A percentile compares a stretch with the other conserved stretches of the same genome.
These are phyloP conservation scores for Mycogona germanica DNA, from an alignment of 2,888 invertebrate genomes.

Conservation along the genomic window DNA sequence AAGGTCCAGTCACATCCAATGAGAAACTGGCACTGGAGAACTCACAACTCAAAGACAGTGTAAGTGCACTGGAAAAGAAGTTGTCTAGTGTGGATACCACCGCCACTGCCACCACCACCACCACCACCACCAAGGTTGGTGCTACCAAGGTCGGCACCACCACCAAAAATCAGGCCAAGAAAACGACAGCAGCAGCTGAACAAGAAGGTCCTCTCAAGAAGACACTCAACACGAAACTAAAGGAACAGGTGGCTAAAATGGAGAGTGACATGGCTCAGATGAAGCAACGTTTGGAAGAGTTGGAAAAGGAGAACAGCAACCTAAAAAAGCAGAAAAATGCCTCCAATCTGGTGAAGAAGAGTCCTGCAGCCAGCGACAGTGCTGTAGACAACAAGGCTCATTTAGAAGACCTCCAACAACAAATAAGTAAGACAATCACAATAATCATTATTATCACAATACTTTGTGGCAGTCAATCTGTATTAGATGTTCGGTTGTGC, in stretches of 20 bases:
- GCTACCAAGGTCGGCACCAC: too few relatives aligned
- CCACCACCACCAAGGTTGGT: too few relatives aligned
- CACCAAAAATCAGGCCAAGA: constrained; percentile 29
- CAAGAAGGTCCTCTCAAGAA: too few relatives aligned
- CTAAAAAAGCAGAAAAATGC: constrained; percentile 22
- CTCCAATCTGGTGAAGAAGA: constrained; percentile 12
- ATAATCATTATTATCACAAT: too few relatives aligned
- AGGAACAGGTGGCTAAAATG: constrained; percentile 52
- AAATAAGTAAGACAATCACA: constrained; percentile 48
- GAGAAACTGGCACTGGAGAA: constrained; percentile 28
- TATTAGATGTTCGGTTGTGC: too few relatives aligned
- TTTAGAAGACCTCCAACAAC: constrained; percentile 76
- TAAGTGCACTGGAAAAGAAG: constrained; percentile 49
- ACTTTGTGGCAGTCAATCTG: too few relatives aligned
- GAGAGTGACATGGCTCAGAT: constrained; percentile 51
- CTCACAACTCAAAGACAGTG: constrained; percentile 45
- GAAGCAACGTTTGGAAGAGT: constrained; percentile 36
- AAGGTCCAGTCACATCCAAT: constrained; percentile 25
- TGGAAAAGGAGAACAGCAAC: constrained; percentile 26
- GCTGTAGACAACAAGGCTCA: constrained; percentile 51
- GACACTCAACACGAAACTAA: constrained; percentile 31
- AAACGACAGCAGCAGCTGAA: too few relatives aligned
- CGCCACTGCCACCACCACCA: neutral
- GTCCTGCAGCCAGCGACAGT: constrained; percentile 24
- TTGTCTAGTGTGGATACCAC: constrained; percentile 32